Percentiles rank a stretch among this genome's conserved stretches.
These are phyloP conservation scores for Bambusicola thoracicus DNA, from an alignment of 2,113 vertebrate genomes.

Conservation along the genomic window DNA sequence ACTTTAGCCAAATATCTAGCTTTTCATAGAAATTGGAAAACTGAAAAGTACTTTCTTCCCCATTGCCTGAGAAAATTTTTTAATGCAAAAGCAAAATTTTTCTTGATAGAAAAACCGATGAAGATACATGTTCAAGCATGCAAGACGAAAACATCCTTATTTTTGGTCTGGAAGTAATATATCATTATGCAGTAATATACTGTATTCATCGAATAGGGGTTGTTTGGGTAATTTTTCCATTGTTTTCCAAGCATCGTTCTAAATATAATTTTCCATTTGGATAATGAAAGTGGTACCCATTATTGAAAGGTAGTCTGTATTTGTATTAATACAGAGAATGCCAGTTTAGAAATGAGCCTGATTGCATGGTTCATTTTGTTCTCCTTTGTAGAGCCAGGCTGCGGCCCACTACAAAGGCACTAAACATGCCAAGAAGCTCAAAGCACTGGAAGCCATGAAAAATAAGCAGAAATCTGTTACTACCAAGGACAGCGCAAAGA, in stretches of 20 bases:
- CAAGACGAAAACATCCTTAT: background rate
- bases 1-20: background rate
- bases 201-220: background rate
- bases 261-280: constrained; percentile 19
- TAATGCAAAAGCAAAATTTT: background rate
- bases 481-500: constrained; percentile 89
- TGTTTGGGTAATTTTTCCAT: background rate
- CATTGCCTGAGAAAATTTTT: background rate
- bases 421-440: constrained; percentile 99
- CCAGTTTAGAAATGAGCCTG: constrained; percentile 85
- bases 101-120: background rate
- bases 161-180: background rate
- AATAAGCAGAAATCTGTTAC: constrained; percentile 91
- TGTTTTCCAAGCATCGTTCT: constrained; percentile 75
- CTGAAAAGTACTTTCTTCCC: background rate
- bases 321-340: constrained; percentile 83
- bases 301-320: constrained; percentile 85
- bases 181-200: background rate
- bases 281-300: constrained; percentile 76
- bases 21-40: background rate
- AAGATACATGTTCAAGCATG: background rate
- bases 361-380: constrained; percentile 88
- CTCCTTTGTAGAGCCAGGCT: constrained; percentile 96
- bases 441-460: constrained; percentile 95
- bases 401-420: constrained; percentile 99